Conservation (phyloP, 2,113 vertebrate species). For the Megaptera novaeangliae region DNA sequence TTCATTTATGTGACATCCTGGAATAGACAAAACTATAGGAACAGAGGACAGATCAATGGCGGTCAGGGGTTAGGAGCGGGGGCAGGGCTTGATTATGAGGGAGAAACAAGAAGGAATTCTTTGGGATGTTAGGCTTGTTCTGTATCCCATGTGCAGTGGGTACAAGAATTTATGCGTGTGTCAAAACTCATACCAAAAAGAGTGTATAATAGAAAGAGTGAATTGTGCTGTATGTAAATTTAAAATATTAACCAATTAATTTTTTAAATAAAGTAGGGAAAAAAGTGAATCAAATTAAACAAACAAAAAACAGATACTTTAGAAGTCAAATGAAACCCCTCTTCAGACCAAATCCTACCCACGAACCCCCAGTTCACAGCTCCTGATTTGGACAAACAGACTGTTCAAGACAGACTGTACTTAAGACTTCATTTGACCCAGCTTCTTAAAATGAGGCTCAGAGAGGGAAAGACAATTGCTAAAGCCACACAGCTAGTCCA, state of each 20-base stretch:
- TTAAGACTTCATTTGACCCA: neutral
- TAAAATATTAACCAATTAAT: neutral
- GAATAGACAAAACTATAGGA: neutral
- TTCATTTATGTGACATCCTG: neutral
- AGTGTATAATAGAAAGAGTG: neutral
- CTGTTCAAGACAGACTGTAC: neutral
- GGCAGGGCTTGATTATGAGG: neutral
- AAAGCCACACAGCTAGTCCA: neutral
- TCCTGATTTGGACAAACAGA: neutral
- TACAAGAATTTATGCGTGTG: fast-evolving
- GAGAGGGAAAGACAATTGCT: neutral
- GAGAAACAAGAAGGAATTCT: neutral
- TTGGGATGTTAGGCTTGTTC: neutral
- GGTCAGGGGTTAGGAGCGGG: no score
- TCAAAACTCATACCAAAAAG: neutral
- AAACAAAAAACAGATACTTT: neutral
- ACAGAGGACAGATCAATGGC: neutral
- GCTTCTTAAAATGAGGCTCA: neutral
- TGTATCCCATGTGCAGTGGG: no score
- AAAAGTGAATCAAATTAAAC: neutral
- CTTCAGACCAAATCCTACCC: neutral
- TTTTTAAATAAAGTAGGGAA: neutral
- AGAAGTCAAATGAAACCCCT: neutral
- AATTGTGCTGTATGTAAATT: neutral
- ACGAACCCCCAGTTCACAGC: neutral